Conservation (phyloP, 2,888 invertebrate species). For the Subacronicta megacephala region DNA sequence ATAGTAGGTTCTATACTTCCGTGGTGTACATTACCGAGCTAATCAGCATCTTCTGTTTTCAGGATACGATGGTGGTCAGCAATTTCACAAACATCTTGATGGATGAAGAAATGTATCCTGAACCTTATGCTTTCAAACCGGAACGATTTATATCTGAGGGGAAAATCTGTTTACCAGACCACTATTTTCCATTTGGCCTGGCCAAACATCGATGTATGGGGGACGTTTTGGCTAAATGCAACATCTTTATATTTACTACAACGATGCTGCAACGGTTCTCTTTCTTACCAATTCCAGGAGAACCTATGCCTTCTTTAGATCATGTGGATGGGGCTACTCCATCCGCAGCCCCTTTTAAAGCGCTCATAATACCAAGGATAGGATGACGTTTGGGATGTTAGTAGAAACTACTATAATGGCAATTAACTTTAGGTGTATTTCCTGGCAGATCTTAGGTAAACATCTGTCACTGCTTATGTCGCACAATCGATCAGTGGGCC, state of each 20-base stretch:
- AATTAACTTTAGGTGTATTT: no score
- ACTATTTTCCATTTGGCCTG: slow-evolving; percentile 94
- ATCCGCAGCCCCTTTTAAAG: slow-evolving; percentile 92
- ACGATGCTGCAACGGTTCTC: slow-evolving; percentile 93
- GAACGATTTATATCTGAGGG: slow-evolving; percentile 92
- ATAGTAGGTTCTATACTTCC: no score
- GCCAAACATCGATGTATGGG: slow-evolving; percentile 95
- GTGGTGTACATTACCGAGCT: no score
- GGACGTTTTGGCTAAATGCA: slow-evolving; percentile 93
- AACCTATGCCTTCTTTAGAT: slow-evolving; percentile 90
- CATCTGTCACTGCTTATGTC: no score
- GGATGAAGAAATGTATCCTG: slow-evolving; percentile 91
- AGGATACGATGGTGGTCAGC: slow-evolving; percentile 95
- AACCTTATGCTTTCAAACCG: slow-evolving; percentile 93
- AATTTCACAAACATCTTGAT: slow-evolving; percentile 93
- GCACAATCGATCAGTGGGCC: no score
- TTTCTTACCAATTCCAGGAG: slow-evolving; percentile 91
- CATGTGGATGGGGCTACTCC: slow-evolving; percentile 95
- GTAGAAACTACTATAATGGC: no score
- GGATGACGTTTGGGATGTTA: neutral
- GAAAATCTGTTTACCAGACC: slow-evolving; percentile 91
- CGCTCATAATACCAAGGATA: slow-evolving; percentile 89
- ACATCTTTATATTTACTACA: slow-evolving; percentile 93
- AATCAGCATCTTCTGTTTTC: slow-evolving; percentile 26
- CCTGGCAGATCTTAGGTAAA: no score